Conservation (phyloP, 2,888 invertebrate genomes). For the Anagyrus pseudococci region DNA sequence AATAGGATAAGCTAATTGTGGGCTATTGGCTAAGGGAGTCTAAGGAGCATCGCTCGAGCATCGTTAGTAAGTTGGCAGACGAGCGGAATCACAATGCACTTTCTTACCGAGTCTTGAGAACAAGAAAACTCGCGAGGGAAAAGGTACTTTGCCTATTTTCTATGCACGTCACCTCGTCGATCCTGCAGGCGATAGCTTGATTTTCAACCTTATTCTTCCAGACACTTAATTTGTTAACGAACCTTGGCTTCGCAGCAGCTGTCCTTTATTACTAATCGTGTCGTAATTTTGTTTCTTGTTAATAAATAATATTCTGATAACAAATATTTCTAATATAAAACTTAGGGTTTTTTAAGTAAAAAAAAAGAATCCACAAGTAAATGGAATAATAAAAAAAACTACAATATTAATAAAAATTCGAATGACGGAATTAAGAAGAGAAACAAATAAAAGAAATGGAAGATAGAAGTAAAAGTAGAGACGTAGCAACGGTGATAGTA, state of each 20-base stretch:
- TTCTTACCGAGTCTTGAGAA: slow-evolving; percentile 38
- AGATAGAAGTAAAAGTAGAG: slow-evolving; percentile 1
- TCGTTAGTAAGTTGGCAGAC: slow-evolving; percentile 56
- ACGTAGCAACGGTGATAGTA: slow-evolving; percentile 23
- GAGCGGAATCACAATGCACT: slow-evolving; percentile 61
- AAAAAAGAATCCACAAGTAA: too few species aligned
- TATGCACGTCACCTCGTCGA: slow-evolving; percentile 47
- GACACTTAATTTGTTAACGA: too few species aligned
- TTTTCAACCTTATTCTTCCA: too few species aligned
- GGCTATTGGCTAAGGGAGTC: slow-evolving; percentile 60
- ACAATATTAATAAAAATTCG: too few species aligned
- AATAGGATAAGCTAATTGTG: slow-evolving; percentile 63
- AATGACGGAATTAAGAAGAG: slow-evolving; percentile 40
- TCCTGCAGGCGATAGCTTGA: slow-evolving; percentile 40
- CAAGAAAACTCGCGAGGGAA: slow-evolving; percentile 24
- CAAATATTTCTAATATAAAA: too few species aligned
- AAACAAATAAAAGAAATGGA: slow-evolving; percentile 27
- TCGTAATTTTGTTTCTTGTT: too few species aligned
- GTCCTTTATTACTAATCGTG: too few species aligned
- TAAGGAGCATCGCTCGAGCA: slow-evolving; percentile 50
- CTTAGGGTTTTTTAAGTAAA: too few species aligned
- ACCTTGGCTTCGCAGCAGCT: too few species aligned
- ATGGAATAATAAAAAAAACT: too few species aligned
- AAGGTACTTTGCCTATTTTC: slow-evolving; percentile 46
- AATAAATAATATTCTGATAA: too few species aligned